These are phyloP conservation scores for Amphipoea oculea DNA, from an alignment of 2,888 invertebrate genomes.

Conservation along the genomic window DNA sequence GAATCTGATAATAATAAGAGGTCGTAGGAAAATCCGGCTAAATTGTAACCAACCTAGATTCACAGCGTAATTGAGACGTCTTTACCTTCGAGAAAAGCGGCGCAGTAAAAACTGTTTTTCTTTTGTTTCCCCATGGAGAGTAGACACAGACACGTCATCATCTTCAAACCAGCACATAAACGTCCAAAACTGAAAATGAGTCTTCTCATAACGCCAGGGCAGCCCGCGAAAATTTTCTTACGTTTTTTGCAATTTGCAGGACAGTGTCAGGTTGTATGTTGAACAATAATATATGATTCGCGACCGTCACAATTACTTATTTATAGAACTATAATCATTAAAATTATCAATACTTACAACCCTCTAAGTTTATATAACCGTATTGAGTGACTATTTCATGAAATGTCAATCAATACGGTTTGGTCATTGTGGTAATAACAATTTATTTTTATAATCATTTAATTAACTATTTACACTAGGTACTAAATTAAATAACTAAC, in stretches of 20 bases:
- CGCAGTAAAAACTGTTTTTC: not conserved
- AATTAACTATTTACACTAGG: no score
- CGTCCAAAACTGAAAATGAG: not conserved
- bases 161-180: not conserved
- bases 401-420: no score
- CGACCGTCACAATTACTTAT: no score
- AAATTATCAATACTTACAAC: no score
- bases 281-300: no score
- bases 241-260: not conserved
- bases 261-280: not conserved
- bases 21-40: not conserved
- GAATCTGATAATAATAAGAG: not conserved
- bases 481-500: no score
- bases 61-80: not conserved
- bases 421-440: no score
- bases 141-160: not conserved
- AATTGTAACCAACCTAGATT: not conserved
- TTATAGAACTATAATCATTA: no score
- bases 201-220: not conserved
- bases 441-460: no score
- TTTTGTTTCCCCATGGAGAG: not conserved
- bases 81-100: not conserved
- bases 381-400: no score
- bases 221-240: not conserved
- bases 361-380: no score